These are phyloP conservation scores for Catagonus wagneri DNA, from an alignment of 2,113 vertebrate species.

Conservation along the genomic window DNA sequence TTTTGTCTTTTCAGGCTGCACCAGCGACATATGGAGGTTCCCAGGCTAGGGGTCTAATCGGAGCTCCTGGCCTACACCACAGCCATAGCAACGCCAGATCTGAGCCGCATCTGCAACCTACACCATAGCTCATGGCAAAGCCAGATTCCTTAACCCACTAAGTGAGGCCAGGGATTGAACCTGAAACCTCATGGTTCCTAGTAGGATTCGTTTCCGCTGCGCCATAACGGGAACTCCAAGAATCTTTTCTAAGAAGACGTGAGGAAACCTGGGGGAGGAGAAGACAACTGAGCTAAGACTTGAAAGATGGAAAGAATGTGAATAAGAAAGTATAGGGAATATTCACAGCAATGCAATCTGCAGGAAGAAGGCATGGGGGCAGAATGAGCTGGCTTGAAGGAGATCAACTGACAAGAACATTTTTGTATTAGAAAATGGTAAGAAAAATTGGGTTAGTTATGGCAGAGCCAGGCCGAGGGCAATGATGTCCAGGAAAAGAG, in stretches of 20 bases:
- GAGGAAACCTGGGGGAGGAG: not conserved
- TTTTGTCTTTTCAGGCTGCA: too few species aligned
- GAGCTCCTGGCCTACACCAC: too few species aligned
- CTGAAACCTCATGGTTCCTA: too few species aligned
- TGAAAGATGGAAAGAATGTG: slow-evolving; percentile 32
- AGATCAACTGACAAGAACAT: not conserved
- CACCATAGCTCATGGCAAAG: too few species aligned
- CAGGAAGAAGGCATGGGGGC: not conserved
- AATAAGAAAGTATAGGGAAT: not conserved
- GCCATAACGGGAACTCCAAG: too few species aligned
- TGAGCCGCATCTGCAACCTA: too few species aligned
- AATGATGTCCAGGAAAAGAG: not conserved
- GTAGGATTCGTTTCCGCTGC: too few species aligned
- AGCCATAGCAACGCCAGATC: too few species aligned
- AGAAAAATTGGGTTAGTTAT: not conserved
- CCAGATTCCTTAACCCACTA: too few species aligned
- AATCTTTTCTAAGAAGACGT: not conserved
- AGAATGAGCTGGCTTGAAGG: not conserved
- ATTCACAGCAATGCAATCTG: not conserved
- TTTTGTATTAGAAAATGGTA: not conserved
- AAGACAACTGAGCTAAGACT: not conserved
- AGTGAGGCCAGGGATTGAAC: too few species aligned
- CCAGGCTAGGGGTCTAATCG: too few species aligned
- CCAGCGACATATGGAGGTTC: too few species aligned
- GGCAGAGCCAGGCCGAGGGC: not conserved